Evolutionary conservation across 2,888 invertebrate species (phyloP), one percentile per base, ranked within the genome.

Genomic region (Digitonthophagus gazella): DNA sequence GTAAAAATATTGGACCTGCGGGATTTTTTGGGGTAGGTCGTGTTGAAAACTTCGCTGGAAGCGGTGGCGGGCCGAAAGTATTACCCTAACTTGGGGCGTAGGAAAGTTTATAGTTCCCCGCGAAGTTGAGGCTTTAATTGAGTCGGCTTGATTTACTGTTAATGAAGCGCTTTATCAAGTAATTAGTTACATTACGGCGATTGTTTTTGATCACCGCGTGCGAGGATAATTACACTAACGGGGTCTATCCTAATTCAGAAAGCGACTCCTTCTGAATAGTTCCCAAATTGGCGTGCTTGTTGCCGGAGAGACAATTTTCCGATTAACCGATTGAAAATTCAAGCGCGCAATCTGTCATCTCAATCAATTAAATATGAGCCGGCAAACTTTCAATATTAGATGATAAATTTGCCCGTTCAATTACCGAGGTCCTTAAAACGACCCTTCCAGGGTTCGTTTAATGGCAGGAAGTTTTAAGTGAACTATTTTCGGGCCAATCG

Each of bases 341-440:
- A 18, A 18, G 61, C 3, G 15, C 61, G 14, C 18, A 61, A 61
- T 61, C 61, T 61, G 19, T 61, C 61, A 61, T 61, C 61, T 19
- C 61, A 61, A 61, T 61, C 61, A 61, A 61, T 61, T 61, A 61
- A 61, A 61, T 61, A 61, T 61, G 19, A 20, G 61, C 8, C 58
- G 61, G 20, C 20, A 61, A 61, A 61, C 19, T 61, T 61, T 20
- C 19, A 61, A 61, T 61, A 61, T 61, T 61, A 61, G 61, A 61
- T 61, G 61, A 61, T 61, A 61, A 61, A 61, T 61, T 61, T 61
- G 19, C 61, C 20, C 61, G 61, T 61, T 61, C 61, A 61, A 61
- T 61, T 61, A 61, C 61, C 8, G 61, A 11, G 61, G 19, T 18
- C 19, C 61, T 61, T 61, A 61, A 61, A 20, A 18, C 61, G 61